Evolutionary conservation across 2,888 invertebrate species (phyloP), one percentile per base, ranked within the genome.

Genomic region (Tubulanus polymorphus): DNA sequence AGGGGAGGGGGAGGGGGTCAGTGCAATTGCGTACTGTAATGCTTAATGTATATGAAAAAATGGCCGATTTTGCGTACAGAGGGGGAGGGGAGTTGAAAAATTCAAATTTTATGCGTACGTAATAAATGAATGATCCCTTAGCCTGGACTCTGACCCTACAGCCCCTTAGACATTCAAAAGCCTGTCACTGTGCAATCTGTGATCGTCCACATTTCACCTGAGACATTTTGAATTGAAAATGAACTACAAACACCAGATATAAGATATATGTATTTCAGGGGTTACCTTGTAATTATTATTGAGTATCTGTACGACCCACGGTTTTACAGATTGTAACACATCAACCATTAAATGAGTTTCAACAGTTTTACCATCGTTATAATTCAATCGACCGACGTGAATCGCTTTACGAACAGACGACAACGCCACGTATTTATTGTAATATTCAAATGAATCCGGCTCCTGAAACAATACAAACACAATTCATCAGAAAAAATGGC

Each of bases 311-410:
- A 80, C 65, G 20, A 41, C 18, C 71, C 73, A 74, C 1, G 76
- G 75, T 5, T 89, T 88, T 6, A 91, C 87, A 0, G 88, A 88
- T 70, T 89, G 85, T 88, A 92, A 69, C 8, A 75, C 57, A 76
- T 95, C 94, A 37, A 82, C 79, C 61, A 85, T 84, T 25, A 94
- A 78, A 73, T 87, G 83, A 5, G 82, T 69, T 73, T 91, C 90
- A 0, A 93, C 93, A n/a, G 37, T 81, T 1, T 50, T 32, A 0
- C 74, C 75, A 52, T 60, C 58, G 56, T 74, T 66, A 73, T 89
- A 93, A 0, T 87, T 83, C 26, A 84, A 77, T 65, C 89, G 87
- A 2, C 94, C 93, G 0, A 94, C 93, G 75, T 94, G 93, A 56
- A 94, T 88, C 0, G 87, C 86, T 51, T 82, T 84, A 1, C 92